A percentile compares a stretch with the other conserved stretches of the same genome.
Conservation (phyloP, 2,797 vertebrate species). For the Lemur catta region DNA sequence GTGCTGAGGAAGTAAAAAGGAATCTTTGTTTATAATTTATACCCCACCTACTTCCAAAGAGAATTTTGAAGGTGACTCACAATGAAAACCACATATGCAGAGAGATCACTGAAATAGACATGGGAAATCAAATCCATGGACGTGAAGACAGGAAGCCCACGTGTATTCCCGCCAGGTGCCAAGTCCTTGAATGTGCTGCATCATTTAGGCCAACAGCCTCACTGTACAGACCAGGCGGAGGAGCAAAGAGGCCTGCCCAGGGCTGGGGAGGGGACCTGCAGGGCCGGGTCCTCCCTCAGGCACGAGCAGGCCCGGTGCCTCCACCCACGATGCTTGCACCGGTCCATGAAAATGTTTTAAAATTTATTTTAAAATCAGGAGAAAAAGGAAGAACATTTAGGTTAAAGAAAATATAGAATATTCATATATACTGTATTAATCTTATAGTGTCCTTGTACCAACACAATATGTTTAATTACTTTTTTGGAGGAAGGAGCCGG, state of each 20-base stretch:
- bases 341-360: neutral
- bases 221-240: neutral
- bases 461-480: neutral
- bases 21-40: slow-evolving; percentile 74
- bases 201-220: neutral
- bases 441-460: neutral
- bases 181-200: neutral
- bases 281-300: neutral
- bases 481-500: neutral
- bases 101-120: slow-evolving; percentile 53
- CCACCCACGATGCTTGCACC: neutral
- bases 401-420: neutral
- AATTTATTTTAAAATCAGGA: neutral
- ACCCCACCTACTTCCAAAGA: slow-evolving; percentile 74
- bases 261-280: accelerated
- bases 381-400: neutral
- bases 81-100: slow-evolving; percentile 59
- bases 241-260: neutral
- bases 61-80: slow-evolving; percentile 75
- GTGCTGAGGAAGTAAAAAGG: slow-evolving; percentile 63
- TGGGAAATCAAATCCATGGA: slow-evolving; percentile 8
- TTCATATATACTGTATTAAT: neutral
- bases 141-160: neutral
- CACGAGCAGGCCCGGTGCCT: accelerated
- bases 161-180: too few species aligned